Percentiles rank a stretch among this genome's conserved stretches.
Evolutionary conservation across 2,888 invertebrate species (phyloP).

Genomic region (Perithous albicinctus): DNA sequence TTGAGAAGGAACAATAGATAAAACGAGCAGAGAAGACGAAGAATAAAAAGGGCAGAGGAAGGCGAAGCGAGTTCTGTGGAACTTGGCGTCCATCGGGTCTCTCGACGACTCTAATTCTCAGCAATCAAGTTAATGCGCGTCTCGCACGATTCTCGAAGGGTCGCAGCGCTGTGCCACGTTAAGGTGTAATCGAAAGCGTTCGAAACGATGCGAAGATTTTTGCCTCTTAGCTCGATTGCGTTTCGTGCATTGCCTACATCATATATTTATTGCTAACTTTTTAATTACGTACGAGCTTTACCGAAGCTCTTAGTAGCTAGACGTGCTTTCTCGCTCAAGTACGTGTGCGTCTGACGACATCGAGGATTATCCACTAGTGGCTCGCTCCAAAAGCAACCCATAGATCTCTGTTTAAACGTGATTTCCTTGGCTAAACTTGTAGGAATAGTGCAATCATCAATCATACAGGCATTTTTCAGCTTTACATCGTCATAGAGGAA

Average conservation of each 20-base stretch:
- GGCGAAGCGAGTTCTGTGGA: conserved; percentile 7
- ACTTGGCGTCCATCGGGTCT: conserved; percentile 30
- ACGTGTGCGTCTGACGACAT: conserved; percentile 37
- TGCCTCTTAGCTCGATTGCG: conserved; percentile 74
- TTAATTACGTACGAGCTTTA: conserved; percentile 67
- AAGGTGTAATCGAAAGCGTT: not conserved
- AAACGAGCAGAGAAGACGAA: conserved; percentile 3
- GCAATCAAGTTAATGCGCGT: conserved; percentile 72
- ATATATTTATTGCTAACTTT: conserved; percentile 69
- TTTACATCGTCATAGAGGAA: not conserved
- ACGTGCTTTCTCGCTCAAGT: conserved; percentile 39
- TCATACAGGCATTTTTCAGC: not conserved
- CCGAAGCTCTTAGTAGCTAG: conserved; percentile 28
- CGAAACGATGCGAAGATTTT: conserved; percentile 67
- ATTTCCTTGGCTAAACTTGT: not conserved
- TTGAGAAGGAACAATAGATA: conserved; percentile 13
- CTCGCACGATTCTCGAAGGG: conserved; percentile 35
- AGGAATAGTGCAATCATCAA: conserved; percentile 11
- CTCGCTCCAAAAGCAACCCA: conserved; percentile 3
- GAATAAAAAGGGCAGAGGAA: conserved; percentile 24
- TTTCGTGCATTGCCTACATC: conserved; percentile 53
- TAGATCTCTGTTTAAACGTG: conserved; percentile 8
- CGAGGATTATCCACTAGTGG: conserved; percentile 46
- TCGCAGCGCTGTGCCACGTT: conserved; percentile 1
- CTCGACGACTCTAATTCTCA: conserved; percentile 67